Percentiles rank a stretch among this genome's conserved stretches.
Evolutionary conservation across 2,113 vertebrate genomes (phyloP).

Genomic region (Phaetusa simplex): DNA sequence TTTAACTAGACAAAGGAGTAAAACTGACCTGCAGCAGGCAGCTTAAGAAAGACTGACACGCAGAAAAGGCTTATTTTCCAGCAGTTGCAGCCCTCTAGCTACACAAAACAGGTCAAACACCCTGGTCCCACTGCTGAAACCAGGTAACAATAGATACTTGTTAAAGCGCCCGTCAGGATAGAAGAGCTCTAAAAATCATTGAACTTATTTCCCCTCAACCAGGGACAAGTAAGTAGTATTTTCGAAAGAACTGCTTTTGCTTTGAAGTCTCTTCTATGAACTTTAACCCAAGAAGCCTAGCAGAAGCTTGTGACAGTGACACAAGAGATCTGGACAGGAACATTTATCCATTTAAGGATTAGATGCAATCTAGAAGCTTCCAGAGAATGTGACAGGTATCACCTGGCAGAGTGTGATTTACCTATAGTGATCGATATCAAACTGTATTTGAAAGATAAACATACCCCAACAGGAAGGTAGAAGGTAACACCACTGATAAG

Average conservation of each 20-base stretch:
- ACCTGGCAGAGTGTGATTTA: background rate
- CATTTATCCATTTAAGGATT: background rate
- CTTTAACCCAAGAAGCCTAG: background rate
- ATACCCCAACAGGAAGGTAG: background rate
- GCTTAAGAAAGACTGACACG: background rate
- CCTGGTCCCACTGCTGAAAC: background rate
- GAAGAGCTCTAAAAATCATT: background rate
- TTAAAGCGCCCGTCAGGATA: background rate
- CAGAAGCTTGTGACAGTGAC: background rate
- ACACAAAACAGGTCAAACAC: background rate
- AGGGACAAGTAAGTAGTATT: background rate
- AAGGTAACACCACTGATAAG: background rate
- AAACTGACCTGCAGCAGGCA: background rate
- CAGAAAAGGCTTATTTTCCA: background rate
- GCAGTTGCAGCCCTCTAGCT: background rate
- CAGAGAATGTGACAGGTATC: background rate
- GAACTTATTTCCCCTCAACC: background rate
- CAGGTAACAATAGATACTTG: background rate
- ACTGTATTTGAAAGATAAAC: background rate
- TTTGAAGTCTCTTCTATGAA: background rate
- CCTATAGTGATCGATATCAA: fast-evolving
- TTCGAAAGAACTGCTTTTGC: background rate
- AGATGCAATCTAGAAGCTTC: background rate
- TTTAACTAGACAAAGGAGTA: background rate
- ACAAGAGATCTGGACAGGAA: background rate